A percentile compares a stretch with the other conserved stretches of the same genome.
Evolutionary conservation across 2,888 invertebrate genomes (phyloP).

Genomic region (Orchesella flavescens): DNA sequence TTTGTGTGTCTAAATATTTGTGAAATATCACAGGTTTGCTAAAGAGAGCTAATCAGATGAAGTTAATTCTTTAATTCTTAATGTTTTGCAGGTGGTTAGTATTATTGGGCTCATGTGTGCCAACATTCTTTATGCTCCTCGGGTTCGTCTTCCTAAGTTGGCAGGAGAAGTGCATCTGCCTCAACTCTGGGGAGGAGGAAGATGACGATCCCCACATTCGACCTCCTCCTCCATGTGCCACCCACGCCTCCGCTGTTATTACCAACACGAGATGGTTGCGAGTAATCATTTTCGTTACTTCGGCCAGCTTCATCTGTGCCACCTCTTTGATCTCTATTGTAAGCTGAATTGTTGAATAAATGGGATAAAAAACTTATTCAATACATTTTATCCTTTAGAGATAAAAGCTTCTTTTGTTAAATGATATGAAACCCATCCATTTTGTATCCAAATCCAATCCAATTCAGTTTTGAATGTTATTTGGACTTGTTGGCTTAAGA

Average conservation of each 20-base stretch:
- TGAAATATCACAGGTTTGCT: too few relatives aligned
- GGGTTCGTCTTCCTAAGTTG: constrained; percentile 85
- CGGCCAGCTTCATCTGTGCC: constrained; percentile 82
- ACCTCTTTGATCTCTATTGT: constrained; percentile 88
- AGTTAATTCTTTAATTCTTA: too few relatives aligned
- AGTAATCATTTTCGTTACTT: constrained; percentile 84
- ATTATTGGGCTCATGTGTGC: constrained; percentile 83
- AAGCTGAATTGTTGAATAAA: constrained; percentile 74
- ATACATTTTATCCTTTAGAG: neutral
- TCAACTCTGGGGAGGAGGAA: constrained; percentile 51
- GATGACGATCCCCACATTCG: constrained; percentile 70
- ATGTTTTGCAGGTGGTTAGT: constrained; percentile 79
- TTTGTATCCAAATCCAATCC: neutral
- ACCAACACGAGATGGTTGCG: constrained; percentile 83
- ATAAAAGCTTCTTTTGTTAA: neutral
- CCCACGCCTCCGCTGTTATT: constrained; percentile 76
- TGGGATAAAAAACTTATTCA: neutral
- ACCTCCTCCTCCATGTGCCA: constrained; percentile 71
- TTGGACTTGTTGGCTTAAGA: neutral
- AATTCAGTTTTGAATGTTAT: neutral
- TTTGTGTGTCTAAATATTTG: too few relatives aligned
- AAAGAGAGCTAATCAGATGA: too few relatives aligned
- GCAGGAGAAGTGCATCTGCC: constrained; percentile 78
- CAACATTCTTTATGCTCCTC: constrained; percentile 81
- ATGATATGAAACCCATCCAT: too few relatives aligned